A percentile compares a stretch with the other conserved stretches of the same genome.
Evolutionary conservation across 1,140 invertebrate species (phyloP).

Genomic region (Pseudobourletiella spinata): DNA sequence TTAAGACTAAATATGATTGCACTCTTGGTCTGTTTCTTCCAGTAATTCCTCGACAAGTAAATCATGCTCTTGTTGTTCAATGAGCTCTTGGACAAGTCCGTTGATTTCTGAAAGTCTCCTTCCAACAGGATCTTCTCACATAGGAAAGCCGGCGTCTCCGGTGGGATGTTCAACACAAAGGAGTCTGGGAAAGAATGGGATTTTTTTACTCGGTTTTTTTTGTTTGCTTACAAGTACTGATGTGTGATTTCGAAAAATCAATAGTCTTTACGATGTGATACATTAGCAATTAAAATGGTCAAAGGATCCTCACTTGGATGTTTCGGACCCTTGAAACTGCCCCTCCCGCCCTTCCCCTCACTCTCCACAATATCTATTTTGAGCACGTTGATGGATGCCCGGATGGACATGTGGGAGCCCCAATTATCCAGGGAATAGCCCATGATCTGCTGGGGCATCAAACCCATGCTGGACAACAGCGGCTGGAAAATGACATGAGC

Average conservation of each 20-base stretch:
- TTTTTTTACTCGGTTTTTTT: no score
- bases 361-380: constrained; percentile 89
- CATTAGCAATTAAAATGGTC: background rate
- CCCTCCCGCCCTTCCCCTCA: constrained; percentile 55
- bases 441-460: constrained; percentile 77
- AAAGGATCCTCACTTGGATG: constrained; percentile 11
- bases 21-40: constrained; percentile 81
- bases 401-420: constrained; percentile 81
- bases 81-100: constrained; percentile 80
- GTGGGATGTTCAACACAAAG: constrained; percentile 51
- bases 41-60: constrained; percentile 72
- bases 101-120: constrained; percentile 77
- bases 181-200: constrained; percentile 17
- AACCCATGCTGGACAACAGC: constrained; percentile 67
- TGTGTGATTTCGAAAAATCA: no score
- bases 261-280: constrained; percentile 3
- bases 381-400: constrained; percentile 73
- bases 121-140: constrained; percentile 84
- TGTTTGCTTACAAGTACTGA: no score
- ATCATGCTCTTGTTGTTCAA: constrained; percentile 68
- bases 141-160: constrained; percentile 78
- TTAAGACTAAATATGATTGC: constrained; percentile 79
- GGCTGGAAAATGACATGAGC: constrained; percentile 90
- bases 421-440: constrained; percentile 64
- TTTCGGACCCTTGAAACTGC: constrained; percentile 40